Conservation (phyloP, 2,888 invertebrate species). For the Tipula helvola region DNA sequence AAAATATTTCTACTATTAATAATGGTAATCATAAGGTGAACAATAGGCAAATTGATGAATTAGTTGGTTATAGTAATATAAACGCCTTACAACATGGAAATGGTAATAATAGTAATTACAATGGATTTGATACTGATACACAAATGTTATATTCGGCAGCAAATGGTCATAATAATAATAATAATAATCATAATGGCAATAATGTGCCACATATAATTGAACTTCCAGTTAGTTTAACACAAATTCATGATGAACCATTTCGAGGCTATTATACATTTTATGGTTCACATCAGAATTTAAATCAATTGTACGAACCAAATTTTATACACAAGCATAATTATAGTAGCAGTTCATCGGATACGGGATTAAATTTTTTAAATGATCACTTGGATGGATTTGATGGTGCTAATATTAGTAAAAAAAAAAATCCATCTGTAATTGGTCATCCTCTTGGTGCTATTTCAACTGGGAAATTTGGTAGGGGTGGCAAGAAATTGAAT, state of each 20-base stretch:
- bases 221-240: constrained; percentile 4
- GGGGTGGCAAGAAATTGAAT: neutral
- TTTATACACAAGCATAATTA: neutral
- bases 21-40: constrained; percentile 12
- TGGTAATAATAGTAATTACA: constrained; percentile 4
- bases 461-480: neutral
- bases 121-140: constrained; percentile 21
- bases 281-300: constrained; percentile 18
- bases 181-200: constrained; percentile 10
- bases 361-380: neutral
- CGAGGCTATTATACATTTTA: constrained; percentile 13
- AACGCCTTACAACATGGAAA: neutral
- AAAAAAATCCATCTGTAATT: neutral
- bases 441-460: neutral
- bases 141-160: constrained; percentile 15
- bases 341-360: constrained; percentile 8
- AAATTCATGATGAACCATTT: neutral
- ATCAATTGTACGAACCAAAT: constrained; percentile 14
- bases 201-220: neutral
- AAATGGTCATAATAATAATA: constrained; percentile 15
- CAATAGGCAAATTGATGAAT: constrained; percentile 19
- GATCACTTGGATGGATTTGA: neutral
- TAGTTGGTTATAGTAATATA: neutral
- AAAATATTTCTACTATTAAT: constrained; percentile 12
- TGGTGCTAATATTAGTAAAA: neutral